A percentile compares a stretch with the other conserved stretches of the same genome.
Evolutionary conservation across 92 coral and sea anemone genomes (phyloP).

Genomic region (Umimayanthus chanpuru): DNA sequence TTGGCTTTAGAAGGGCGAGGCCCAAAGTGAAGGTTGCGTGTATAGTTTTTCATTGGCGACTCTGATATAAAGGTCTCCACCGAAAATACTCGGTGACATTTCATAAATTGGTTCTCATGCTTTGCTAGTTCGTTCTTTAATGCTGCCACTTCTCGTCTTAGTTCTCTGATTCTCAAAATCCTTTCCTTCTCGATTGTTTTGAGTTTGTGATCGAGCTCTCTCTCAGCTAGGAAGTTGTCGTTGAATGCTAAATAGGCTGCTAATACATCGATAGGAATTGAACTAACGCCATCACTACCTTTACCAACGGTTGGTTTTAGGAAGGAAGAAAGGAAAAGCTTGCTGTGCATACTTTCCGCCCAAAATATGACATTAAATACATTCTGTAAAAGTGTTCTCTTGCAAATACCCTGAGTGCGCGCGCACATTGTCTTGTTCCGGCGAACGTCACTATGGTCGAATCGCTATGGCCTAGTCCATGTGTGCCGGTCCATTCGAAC

Average conservation of each 20-base stretch:
- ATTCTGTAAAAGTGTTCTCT: not conserved
- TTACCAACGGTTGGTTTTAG: constrained; percentile 2
- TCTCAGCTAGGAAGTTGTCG: constrained; percentile 38
- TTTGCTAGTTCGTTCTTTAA: constrained; percentile 22
- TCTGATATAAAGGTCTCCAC: constrained; percentile 41
- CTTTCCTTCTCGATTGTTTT: constrained; percentile 44
- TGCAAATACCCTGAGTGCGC: not conserved
- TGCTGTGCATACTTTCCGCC: constrained; percentile 12
- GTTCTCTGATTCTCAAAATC: constrained; percentile 16
- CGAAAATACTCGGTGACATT: constrained; percentile 41
- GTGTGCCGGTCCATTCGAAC: too few relatives aligned
- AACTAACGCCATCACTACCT: not conserved
- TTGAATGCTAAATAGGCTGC: constrained; percentile 41
- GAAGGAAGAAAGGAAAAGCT: constrained; percentile 27
- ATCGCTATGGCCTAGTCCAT: not conserved
- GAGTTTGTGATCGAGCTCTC: constrained; percentile 19
- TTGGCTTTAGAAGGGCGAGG: constrained; percentile 38
- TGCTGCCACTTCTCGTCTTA: constrained; percentile 28
- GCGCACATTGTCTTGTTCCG: not conserved
- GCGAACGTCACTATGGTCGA: not conserved
- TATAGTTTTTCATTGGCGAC: constrained; percentile 23
- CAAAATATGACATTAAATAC: not conserved
- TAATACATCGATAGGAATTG: constrained; percentile 31
- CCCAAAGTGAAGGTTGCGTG: constrained; percentile 18
- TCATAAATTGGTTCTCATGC: constrained; percentile 30